Conservation (phyloP, 2,888 invertebrate species). For the Dryobotodes eremita region DNA sequence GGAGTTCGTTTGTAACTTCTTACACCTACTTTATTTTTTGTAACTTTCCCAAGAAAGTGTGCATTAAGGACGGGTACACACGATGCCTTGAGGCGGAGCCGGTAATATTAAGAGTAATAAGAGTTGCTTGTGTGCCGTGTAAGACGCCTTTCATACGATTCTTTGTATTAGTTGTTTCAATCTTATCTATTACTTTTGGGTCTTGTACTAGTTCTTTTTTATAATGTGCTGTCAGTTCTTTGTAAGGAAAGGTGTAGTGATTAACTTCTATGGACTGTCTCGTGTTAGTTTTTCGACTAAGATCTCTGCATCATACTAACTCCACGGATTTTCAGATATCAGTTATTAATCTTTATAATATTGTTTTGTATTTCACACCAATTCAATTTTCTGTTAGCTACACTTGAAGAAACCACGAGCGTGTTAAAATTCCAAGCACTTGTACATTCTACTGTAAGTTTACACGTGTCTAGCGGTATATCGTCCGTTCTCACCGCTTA, state of each 20-base stretch:
- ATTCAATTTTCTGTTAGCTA: conserved; percentile 21
- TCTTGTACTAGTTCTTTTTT: conserved; percentile 39
- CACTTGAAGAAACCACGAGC: conserved; percentile 20
- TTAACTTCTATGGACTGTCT: neutral
- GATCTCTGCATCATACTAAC: neutral
- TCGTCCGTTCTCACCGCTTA: conserved; percentile 32
- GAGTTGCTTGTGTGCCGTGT: conserved; percentile 40
- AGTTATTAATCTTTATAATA: neutral
- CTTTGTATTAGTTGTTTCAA: conserved; percentile 38
- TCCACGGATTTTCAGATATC: neutral
- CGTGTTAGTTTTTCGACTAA: neutral
- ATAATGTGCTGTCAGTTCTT: conserved; percentile 15
- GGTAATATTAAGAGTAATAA: conserved; percentile 59
- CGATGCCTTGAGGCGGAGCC: conserved; percentile 65
- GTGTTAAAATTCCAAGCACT: conserved; percentile 30
- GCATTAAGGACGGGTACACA: conserved; percentile 66
- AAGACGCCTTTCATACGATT: conserved; percentile 52
- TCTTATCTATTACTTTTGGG: conserved; percentile 48
- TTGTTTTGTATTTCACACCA: conserved; percentile 28
- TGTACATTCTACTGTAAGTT: conserved; percentile 33
- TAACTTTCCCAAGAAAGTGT: conserved; percentile 70
- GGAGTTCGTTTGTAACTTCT: conserved; percentile 55
- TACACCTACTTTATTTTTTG: conserved; percentile 66
- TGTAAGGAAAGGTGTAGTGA: neutral
- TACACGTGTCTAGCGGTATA: conserved; percentile 49